Conservation (phyloP, 2,797 vertebrate genomes). For the Tiaroga cobitis region DNA sequence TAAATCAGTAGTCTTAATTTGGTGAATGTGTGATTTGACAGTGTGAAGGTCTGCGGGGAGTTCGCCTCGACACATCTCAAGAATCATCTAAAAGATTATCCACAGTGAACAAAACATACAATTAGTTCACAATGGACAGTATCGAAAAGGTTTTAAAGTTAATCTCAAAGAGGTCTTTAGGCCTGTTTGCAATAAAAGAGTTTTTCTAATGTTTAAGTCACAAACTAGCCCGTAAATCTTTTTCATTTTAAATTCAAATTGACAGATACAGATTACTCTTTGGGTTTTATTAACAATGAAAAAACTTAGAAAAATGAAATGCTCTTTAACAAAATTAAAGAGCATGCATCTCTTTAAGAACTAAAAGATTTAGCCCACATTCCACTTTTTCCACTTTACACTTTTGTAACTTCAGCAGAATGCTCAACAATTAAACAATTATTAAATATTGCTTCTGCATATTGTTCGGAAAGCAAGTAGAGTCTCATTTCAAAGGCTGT, state of each 20-base stretch:
- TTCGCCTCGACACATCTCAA: conserved; percentile 62
- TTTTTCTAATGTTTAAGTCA: background rate
- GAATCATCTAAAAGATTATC: conserved; percentile 53
- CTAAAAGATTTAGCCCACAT: background rate
- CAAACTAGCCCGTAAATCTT: background rate
- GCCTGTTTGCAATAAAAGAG: no score
- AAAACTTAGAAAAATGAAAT: background rate
- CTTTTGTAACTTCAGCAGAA: background rate
- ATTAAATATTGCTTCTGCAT: background rate
- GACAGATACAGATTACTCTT: background rate
- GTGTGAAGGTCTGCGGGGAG: conserved; percentile 57
- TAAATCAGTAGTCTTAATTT: conserved; percentile 52
- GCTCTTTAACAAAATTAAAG: background rate
- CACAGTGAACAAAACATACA: background rate
- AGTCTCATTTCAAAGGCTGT: background rate
- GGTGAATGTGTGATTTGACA: conserved; percentile 55
- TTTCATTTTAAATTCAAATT: background rate
- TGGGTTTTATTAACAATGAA: background rate
- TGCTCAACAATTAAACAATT: background rate
- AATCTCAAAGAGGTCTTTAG: no score
- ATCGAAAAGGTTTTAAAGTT: background rate
- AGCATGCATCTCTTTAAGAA: background rate
- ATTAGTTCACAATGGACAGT: background rate
- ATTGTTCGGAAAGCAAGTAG: background rate
- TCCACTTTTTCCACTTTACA: background rate